A percentile compares a stretch with the other conserved stretches of the same genome.
Conservation (phyloP, 2,797 vertebrate genomes). For the Bradypus variegatus region DNA sequence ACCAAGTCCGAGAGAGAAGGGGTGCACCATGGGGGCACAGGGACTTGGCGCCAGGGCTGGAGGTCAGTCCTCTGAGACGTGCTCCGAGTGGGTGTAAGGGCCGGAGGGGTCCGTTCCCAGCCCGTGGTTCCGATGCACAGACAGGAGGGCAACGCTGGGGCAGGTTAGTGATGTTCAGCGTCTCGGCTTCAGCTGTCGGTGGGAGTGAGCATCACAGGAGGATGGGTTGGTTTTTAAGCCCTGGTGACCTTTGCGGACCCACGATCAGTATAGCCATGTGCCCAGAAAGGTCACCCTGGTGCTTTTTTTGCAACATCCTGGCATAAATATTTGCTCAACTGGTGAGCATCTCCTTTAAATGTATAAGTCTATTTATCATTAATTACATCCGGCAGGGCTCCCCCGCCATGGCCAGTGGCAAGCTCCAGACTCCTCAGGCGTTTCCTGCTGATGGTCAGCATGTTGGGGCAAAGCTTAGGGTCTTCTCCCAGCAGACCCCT, state of each 20-base stretch:
- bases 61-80: not conserved
- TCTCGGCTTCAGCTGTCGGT: accelerated
- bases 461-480: not conserved
- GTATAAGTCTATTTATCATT: slow-evolving; percentile 25
- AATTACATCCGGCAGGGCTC: not conserved
- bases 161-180: accelerated
- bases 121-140: not conserved
- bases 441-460: accelerated
- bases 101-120: too few species aligned
- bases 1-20: too few species aligned
- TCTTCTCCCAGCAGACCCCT: not conserved
- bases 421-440: accelerated
- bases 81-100: not conserved
- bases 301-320: not conserved
- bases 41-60: accelerated
- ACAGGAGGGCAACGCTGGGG: not conserved
- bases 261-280: not conserved
- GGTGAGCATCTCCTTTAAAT: not conserved
- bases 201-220: too few species aligned
- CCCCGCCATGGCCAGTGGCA: not conserved
- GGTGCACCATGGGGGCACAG: accelerated
- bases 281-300: not conserved
- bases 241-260: not conserved
- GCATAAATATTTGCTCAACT: not conserved
- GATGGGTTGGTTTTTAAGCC: not conserved